Evolutionary conservation across 2,113 vertebrate genomes (phyloP).

Genomic region (Hippocampus mohnikei): DNA sequence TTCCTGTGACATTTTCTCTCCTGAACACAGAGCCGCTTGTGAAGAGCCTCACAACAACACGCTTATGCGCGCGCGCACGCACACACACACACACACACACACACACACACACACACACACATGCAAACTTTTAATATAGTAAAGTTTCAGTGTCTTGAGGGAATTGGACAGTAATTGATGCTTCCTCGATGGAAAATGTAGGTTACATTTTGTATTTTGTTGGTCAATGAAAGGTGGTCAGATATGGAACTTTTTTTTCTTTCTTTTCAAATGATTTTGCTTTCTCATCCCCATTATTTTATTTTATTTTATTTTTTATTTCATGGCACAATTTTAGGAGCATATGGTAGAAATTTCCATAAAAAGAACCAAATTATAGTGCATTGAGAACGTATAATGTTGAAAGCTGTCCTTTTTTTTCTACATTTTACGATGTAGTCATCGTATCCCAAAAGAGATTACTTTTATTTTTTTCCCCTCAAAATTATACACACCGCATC

Average conservation of each 20-base stretch:
- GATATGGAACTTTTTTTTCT: not conserved
- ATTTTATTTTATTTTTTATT: too few species aligned
- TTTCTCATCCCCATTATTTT: not conserved
- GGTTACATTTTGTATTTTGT: too few species aligned
- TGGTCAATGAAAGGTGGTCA: too few species aligned
- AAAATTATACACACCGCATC: too few species aligned
- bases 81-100: not conserved
- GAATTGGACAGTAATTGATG: constrained; percentile 42
- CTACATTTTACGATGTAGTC: too few species aligned
- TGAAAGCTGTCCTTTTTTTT: too few species aligned
- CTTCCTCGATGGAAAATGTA: not conserved
- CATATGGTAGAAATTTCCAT: too few species aligned
- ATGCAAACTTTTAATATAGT: not conserved
- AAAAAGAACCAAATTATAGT: too few species aligned
- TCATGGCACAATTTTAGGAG: too few species aligned
- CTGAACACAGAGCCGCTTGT: constrained; percentile 19
- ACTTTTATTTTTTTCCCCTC: too few species aligned
- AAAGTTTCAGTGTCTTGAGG: constrained; percentile 22
- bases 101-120: constrained; percentile 1
- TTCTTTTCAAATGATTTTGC: not conserved
- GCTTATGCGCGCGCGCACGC: constrained; percentile 1
- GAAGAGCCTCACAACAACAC: constrained; percentile 6
- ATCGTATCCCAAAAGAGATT: too few species aligned
- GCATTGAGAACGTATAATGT: too few species aligned
- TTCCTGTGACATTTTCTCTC: constrained; percentile 22